A percentile compares a stretch with the other conserved stretches of the same genome.
Evolutionary conservation across 2,113 vertebrate genomes (phyloP).

Genomic region (Hemibagrus wyckioides): DNA sequence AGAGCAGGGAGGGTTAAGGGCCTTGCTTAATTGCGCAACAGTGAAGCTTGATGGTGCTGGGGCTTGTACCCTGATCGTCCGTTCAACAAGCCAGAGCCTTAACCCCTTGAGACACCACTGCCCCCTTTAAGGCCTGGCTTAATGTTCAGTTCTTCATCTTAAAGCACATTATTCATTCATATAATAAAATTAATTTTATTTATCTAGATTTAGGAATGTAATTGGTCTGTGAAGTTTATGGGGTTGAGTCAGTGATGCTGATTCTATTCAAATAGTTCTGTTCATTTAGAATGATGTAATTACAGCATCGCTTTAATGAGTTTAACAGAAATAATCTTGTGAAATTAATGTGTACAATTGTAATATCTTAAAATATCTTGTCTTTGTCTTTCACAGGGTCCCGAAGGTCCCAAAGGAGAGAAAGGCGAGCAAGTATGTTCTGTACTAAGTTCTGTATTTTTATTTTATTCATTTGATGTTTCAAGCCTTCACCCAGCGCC

Average conservation of each 20-base stretch:
- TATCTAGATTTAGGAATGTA: background rate
- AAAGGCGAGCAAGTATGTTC: conserved; percentile 79
- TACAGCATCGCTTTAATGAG: background rate
- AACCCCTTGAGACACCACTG: too few relatives aligned
- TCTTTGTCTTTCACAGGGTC: conserved; percentile 68
- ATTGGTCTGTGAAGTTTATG: too few relatives aligned
- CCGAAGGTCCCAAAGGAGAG: conserved; percentile 76
- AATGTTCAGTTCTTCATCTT: background rate
- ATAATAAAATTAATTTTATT: background rate
- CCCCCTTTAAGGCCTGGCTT: background rate
- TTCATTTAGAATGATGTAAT: background rate
- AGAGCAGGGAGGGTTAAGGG: too few relatives aligned
- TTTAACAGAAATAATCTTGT: background rate
- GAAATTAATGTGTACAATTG: background rate
- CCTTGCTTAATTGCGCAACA: too few relatives aligned
- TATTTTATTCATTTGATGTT: background rate
- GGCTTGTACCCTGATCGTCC: too few relatives aligned
- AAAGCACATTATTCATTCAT: background rate
- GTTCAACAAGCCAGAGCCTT: too few relatives aligned
- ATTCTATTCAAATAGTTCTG: background rate
- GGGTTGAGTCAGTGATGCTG: background rate
- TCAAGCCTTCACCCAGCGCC: too few relatives aligned
- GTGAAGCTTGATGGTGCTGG: too few relatives aligned
- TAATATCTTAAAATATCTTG: background rate
- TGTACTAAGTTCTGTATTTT: conserved; percentile 25